phyloP scores from a whole-genome alignment of 1,140 invertebrate genomes.

The Paraescarpia echinospica region DNA sequence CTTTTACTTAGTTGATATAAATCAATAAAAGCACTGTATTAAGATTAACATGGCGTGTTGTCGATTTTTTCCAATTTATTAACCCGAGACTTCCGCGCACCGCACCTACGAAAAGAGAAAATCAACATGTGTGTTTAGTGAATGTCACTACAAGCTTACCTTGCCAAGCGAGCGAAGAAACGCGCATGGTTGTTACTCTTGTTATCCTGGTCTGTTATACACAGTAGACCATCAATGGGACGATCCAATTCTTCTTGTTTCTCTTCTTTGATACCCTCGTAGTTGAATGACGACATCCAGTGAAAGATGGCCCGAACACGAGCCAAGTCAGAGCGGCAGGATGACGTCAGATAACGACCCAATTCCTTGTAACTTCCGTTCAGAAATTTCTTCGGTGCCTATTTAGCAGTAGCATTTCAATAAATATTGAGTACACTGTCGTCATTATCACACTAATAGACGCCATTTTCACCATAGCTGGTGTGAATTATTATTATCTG shows the following conservation, averaged over 20 bases:
- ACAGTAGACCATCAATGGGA: conserved; percentile 48
- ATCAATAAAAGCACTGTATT: not conserved
- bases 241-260: conserved; percentile 13
- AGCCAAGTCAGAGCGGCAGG: not conserved
- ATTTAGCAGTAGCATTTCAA: not conserved
- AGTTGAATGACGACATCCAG: not conserved
- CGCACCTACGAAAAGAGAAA: not conserved
- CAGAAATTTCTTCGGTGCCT: not conserved
- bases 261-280: not conserved
- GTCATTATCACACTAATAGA: not conserved
- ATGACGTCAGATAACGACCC: not conserved
- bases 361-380: not conserved
- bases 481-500: too few species aligned
- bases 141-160: conserved; percentile 37
- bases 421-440: not conserved
- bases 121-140: not conserved
- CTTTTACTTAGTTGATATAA: not conserved
- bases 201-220: conserved; percentile 40
- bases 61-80: not conserved
- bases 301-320: not conserved
- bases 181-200: conserved; percentile 46
- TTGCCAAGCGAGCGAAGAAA: conserved; percentile 47
- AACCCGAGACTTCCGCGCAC: not conserved
- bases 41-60: not conserved
- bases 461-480: not conserved